phyloP scores from a whole-genome alignment of 1,140 invertebrate species.

The Habropoda laboriosa region DNA sequence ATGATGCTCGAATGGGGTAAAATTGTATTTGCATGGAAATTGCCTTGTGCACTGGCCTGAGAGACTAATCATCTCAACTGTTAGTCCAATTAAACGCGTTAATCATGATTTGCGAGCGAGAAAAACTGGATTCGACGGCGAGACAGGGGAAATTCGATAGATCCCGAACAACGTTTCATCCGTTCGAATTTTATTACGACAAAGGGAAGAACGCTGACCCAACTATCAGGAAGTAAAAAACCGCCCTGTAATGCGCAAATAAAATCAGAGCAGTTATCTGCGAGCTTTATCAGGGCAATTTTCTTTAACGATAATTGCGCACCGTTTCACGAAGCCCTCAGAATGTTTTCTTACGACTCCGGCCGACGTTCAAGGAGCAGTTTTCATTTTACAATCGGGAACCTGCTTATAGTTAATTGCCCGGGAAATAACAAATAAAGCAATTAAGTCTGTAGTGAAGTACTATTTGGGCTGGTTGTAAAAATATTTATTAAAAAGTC shows the following conservation, averaged over 20 bases:
- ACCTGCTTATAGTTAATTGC: background rate
- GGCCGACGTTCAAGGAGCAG: background rate
- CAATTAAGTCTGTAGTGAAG: no score
- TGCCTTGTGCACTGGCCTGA: background rate
- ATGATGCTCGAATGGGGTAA: background rate
- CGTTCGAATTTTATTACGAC: background rate
- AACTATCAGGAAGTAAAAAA: background rate
- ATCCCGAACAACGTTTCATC: background rate
- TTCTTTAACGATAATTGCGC: constrained; percentile 1
- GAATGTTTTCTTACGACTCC: background rate
- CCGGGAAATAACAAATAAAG: background rate
- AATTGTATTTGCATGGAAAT: constrained; percentile 40
- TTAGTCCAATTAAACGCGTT: constrained; percentile 17
- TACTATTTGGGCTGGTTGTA: no score
- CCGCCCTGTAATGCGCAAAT: background rate
- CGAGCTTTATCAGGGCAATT: constrained; percentile 4
- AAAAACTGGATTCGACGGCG: background rate
- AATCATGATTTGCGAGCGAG: background rate
- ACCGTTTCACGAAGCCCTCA: background rate
- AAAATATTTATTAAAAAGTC: no score
- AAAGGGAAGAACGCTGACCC: background rate
- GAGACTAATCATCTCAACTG: constrained; percentile 10
- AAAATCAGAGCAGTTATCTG: background rate
- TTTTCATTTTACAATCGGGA: background rate
- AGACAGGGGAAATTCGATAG: background rate